A percentile compares a stretch with the other conserved stretches of the same genome.
Evolutionary conservation across 64 coral and sea anemone species (phyloP).

Genomic region (Pocillopora damicornis): DNA sequence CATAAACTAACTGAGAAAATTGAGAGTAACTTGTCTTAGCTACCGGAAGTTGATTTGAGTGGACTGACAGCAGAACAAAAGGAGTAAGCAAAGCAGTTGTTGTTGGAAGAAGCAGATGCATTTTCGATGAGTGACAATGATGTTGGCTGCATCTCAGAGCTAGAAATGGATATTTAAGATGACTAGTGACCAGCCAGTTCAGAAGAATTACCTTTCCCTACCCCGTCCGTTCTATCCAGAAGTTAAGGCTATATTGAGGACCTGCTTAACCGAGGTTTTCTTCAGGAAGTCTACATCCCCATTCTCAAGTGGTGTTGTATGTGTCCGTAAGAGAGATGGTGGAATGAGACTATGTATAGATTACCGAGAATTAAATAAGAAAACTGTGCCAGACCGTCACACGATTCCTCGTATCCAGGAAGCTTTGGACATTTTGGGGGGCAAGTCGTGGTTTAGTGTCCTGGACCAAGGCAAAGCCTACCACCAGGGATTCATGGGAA

Average conservation of each 20-base stretch:
- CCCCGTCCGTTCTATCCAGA: constrained; percentile 17
- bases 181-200: constrained; percentile 26
- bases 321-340: constrained; percentile 29
- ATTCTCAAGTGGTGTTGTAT: constrained; percentile 23
- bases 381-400: neutral
- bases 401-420: constrained; percentile 6
- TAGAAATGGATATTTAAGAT: constrained; percentile 38
- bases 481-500: neutral
- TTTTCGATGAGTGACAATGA: constrained; percentile 21
- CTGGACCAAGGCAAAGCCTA: constrained; percentile 7
- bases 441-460: constrained; percentile 16
- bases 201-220: constrained; percentile 16
- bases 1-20: neutral
- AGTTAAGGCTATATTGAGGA: constrained; percentile 13
- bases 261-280: constrained; percentile 4
- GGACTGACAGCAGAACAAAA: constrained; percentile 13
- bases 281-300: constrained; percentile 21
- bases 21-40: neutral
- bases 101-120: constrained; percentile 38
- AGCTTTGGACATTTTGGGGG: constrained; percentile 2
- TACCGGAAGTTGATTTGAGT: constrained; percentile 36
- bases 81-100: constrained; percentile 33
- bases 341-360: constrained; percentile 28
- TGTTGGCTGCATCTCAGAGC: constrained; percentile 18
- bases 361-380: constrained; percentile 25